Evolutionary conservation across 2,113 vertebrate genomes (phyloP), one percentile per base, ranked within the genome.

Genomic region (Syngnathus scovelli): DNA sequence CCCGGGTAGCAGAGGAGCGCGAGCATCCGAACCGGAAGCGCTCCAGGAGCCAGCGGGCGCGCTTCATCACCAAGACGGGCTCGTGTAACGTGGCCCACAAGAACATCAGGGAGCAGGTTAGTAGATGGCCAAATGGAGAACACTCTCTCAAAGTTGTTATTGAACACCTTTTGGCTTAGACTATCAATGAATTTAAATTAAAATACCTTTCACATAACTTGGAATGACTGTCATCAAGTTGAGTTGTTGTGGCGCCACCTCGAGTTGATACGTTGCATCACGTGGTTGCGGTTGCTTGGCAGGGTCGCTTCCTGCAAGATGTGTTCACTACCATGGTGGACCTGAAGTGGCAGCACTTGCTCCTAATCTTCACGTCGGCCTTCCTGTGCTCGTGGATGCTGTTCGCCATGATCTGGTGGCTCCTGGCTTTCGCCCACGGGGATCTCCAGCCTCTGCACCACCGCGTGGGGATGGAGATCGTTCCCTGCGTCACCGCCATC

Each of bases 281-380:
- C 3, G 27, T 33, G 27, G 27, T 33, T 1, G 12, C 12, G 4
- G 44, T 18, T 33, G 44, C 44, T 15, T 18, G 15, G 18, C 72
- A 92, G 88, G 93, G 93, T 54, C 89, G 93, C 1, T 94, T 94
- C 75, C 89, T 94, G 62, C 92, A 91, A 79, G 93, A 94, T 39
- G 91, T 93, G 8, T 93, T 94, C 86, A 93, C 93, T 83, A 94
- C 93, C 68, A 92, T 94, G 92, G 92, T 93, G 83, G 93, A 94
- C 70, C 86, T 94, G 39, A 93, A 92, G 82, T 93, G 93, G 93
- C 92, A 92, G 68, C 87, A 94, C 72, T 93, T 90, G 1, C 68
- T 94, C 33, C 89, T 94, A 6, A 93, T 94, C 77, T 94, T 94
- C 89, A 92, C 92, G 59, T 93, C 92, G 0, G 89, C 91, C 23